phyloP scores from a whole-genome alignment of 1,140 invertebrate species.

The Radopholus similis region DNA sequence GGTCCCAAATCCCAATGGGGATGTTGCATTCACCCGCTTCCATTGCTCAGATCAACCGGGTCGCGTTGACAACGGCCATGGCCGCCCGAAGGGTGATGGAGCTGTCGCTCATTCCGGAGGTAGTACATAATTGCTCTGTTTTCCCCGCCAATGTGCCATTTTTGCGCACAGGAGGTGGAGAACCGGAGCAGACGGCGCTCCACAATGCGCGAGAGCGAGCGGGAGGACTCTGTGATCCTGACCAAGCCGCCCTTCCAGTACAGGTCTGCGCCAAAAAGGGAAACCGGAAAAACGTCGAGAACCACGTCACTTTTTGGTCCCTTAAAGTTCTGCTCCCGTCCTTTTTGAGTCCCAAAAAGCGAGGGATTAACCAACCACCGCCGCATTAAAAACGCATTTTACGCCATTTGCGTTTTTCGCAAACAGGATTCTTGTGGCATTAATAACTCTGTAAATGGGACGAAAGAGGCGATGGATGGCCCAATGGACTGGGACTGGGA shows the following conservation, averaged over 20 bases:
- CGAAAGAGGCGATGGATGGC: no score
- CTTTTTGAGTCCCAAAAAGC: neutral
- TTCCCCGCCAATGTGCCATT: neutral
- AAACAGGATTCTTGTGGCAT: neutral
- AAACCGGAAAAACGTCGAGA: neutral
- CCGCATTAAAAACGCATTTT: no score
- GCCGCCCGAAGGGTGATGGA: conserved; percentile 53
- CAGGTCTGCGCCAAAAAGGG: neutral
- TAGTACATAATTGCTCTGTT: neutral
- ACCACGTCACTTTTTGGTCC: neutral
- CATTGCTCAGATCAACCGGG: conserved; percentile 40
- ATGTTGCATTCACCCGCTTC: conserved; percentile 6
- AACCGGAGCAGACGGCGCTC: conserved; percentile 5
- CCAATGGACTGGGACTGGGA: no score
- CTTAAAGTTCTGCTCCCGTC: no score
- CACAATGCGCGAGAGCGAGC: neutral
- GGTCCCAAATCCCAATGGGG: conserved; percentile 20
- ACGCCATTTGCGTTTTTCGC: no score
- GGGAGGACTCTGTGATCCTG: neutral
- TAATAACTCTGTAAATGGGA: neutral
- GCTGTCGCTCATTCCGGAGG: conserved; percentile 53
- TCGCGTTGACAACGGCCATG: conserved; percentile 53
- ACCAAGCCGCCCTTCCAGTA: neutral
- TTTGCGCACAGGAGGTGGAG: conserved; percentile 6
- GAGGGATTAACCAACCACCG: neutral